These are phyloP conservation scores for Microctenopoma stevenorrisi DNA, from an alignment of 2,797 vertebrate species.

Conservation along the genomic window DNA sequence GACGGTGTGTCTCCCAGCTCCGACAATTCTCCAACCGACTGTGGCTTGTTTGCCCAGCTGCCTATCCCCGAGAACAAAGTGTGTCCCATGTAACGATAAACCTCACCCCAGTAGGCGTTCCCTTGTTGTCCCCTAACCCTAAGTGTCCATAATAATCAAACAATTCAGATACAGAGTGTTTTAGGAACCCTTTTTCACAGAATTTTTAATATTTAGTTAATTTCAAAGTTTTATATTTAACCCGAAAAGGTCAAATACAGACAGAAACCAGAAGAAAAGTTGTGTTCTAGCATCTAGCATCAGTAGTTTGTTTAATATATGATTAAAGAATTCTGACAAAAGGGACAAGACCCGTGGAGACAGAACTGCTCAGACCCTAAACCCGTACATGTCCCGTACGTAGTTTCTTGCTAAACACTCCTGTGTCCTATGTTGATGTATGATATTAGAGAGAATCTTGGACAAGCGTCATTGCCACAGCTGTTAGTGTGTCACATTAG, in stretches of 20 bases:
- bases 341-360: background rate
- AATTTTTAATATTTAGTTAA: background rate
- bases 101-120: conserved; percentile 10
- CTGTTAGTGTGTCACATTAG: conserved; percentile 22
- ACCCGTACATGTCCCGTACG: conserved; percentile 42
- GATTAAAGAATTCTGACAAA: conserved; percentile 13
- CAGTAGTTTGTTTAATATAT: conserved; percentile 10
- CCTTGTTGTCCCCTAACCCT: conserved; percentile 8
- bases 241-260: conserved; percentile 7
- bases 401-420: conserved; percentile 19
- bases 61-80: conserved; percentile 86
- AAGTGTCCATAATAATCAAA: conserved; percentile 22
- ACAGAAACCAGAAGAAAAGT: conserved; percentile 10
- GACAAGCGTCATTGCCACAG: conserved; percentile 20
- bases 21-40: conserved; percentile 75
- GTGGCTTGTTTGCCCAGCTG: conserved; percentile 73
- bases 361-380: conserved; percentile 17
- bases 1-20: conserved; percentile 56
- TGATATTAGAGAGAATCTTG: conserved; percentile 20
- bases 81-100: conserved; percentile 75
- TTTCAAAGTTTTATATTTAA: conserved; percentile 8
- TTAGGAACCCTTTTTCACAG: conserved; percentile 2
- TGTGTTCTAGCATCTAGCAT: conserved; percentile 12
- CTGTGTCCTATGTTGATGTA: background rate
- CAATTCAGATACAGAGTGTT: conserved; percentile 17